A percentile compares a stretch with the other conserved stretches of the same genome.
Evolutionary conservation across 2,113 vertebrate genomes (phyloP).

Genomic region (Mesembrinibis cayennensis): DNA sequence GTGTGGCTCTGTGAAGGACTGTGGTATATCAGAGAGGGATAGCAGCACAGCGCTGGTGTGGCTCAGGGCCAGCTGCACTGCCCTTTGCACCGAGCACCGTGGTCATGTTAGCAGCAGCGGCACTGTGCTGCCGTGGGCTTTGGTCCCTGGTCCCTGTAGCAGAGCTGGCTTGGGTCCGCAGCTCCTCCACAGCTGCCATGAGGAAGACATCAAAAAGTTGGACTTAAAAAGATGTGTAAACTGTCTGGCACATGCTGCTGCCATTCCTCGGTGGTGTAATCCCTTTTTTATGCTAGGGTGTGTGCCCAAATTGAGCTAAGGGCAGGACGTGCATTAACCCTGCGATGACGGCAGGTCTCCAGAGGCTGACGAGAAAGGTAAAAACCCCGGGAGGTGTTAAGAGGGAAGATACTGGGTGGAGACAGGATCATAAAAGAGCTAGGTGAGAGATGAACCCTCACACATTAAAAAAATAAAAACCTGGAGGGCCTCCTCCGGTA

Average conservation of each 20-base stretch:
- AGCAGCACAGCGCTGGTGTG: background rate
- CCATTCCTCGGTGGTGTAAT: background rate
- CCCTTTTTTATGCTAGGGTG: background rate
- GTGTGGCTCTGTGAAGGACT: background rate
- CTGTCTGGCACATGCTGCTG: background rate
- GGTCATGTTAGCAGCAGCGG: background rate
- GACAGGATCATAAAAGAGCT: background rate
- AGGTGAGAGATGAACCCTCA: background rate
- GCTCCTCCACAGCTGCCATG: background rate
- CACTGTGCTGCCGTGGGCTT: background rate
- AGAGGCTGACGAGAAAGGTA: background rate
- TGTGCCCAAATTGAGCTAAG: background rate
- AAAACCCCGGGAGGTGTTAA: background rate
- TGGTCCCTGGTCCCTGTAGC: background rate
- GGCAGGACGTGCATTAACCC: background rate
- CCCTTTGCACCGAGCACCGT: accelerated
- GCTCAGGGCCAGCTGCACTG: background rate
- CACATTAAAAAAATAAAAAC: background rate
- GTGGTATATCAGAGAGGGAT: background rate
- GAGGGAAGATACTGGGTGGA: background rate
- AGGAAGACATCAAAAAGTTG: background rate
- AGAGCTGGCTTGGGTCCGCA: background rate
- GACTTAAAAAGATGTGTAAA: background rate
- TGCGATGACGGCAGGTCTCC: background rate
- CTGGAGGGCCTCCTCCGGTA: background rate